A percentile compares a stretch with the other conserved stretches of the same genome.
Conservation (phyloP, 2,113 vertebrate species). For the Oncorhynchus gorbuscha region DNA sequence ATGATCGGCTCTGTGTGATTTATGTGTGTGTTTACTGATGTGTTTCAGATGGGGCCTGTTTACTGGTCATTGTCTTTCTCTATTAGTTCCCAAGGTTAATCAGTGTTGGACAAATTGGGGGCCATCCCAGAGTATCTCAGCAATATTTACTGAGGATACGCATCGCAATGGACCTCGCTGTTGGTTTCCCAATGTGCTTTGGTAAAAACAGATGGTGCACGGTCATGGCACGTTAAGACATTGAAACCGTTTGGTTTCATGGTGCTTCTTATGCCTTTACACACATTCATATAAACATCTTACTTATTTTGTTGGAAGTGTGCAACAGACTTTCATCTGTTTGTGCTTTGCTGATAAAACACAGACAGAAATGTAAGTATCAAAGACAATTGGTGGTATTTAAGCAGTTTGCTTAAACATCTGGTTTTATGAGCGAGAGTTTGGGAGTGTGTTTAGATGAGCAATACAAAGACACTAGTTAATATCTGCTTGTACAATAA, state of each 20-base stretch:
- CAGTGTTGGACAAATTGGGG: conserved; percentile 67
- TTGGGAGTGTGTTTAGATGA: too few relatives aligned
- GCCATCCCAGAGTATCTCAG: conserved; percentile 49
- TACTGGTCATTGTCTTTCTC: conserved; percentile 66
- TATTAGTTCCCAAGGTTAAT: conserved; percentile 75
- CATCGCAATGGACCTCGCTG: conserved; percentile 64
- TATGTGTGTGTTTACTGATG: conserved; percentile 72
- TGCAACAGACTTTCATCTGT: too few relatives aligned
- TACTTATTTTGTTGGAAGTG: conserved; percentile 47
- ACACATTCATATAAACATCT: conserved; percentile 62
- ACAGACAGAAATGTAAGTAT: too few relatives aligned
- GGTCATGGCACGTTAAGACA: conserved; percentile 70
- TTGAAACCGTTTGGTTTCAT: conserved; percentile 73
- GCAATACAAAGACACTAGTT: too few relatives aligned
- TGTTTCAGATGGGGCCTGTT: conserved; percentile 68
- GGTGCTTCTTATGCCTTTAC: conserved; percentile 65
- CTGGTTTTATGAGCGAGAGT: too few relatives aligned
- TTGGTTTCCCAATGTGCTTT: conserved; percentile 52
- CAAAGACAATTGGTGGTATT: too few relatives aligned
- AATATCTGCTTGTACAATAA: too few relatives aligned
- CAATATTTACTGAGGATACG: conserved; percentile 74
- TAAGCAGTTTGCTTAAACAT: too few relatives aligned
- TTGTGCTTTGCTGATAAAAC: too few relatives aligned
- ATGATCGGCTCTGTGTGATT: conserved; percentile 63
- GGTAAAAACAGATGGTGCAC: conserved; percentile 70